Evolutionary conservation across 2,888 invertebrate genomes (phyloP).

Genomic region (Tiliacea citrago): DNA sequence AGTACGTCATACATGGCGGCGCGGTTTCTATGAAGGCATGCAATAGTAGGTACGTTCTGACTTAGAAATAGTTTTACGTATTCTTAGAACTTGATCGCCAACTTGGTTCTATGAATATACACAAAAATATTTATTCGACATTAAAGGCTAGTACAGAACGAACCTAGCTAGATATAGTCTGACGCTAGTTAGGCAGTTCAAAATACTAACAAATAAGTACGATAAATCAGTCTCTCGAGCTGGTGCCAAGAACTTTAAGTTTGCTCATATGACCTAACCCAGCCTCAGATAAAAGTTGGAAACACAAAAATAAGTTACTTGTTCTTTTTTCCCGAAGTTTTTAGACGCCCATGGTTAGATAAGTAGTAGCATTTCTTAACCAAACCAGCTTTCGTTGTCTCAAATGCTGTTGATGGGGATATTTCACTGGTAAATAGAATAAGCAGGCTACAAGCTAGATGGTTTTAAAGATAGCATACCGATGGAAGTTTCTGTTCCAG

Average conservation of each 20-base stretch:
- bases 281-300: too few relatives aligned
- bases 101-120: constrained; percentile 13
- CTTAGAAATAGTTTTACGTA: constrained; percentile 47
- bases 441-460: background rate
- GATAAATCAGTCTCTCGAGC: background rate
- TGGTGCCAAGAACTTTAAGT: background rate
- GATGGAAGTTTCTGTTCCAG: constrained; percentile 15
- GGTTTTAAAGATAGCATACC: constrained; percentile 7
- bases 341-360: background rate
- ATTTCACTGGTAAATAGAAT: background rate
- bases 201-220: background rate
- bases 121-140: constrained; percentile 12
- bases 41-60: constrained; percentile 34
- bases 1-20: constrained; percentile 6
- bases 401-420: background rate
- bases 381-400: background rate
- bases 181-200: background rate
- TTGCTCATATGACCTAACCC: background rate
- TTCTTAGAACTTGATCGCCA: constrained; percentile 37
- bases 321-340: background rate
- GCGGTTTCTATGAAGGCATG: constrained; percentile 38
- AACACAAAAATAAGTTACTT: background rate
- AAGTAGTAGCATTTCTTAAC: background rate
- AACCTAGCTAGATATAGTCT: background rate
- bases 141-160: constrained; percentile 7